phyloP scores from a whole-genome alignment of 2,888 invertebrate species.

The Liodrosophila aerea region DNA sequence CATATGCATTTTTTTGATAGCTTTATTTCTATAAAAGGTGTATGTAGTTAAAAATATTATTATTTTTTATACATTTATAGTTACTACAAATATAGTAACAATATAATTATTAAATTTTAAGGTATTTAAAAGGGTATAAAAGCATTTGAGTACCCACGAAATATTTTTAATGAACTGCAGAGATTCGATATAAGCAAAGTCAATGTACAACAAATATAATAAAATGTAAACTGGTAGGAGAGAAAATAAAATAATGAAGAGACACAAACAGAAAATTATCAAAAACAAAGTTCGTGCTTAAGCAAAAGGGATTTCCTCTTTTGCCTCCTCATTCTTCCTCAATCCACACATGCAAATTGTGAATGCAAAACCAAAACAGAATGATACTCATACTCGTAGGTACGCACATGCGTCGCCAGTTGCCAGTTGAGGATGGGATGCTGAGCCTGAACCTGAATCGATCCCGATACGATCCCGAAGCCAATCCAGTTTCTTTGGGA shows the following conservation, averaged over 20 bases:
- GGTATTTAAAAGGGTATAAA: not conserved
- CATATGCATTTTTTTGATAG: too few relatives aligned
- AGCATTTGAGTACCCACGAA: slow-evolving; percentile 25
- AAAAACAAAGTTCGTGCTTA: slow-evolving; percentile 55
- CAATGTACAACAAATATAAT: slow-evolving; percentile 47
- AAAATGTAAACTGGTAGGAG: slow-evolving; percentile 33
- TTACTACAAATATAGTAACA: too few relatives aligned
- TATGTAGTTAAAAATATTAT: too few relatives aligned
- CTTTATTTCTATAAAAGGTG: too few relatives aligned
- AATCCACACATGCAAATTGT: slow-evolving; percentile 52
- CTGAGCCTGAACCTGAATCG: not conserved
- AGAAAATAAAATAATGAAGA: slow-evolving; percentile 62
- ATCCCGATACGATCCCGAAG: slow-evolving; percentile 19
- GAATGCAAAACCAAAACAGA: slow-evolving; percentile 20
- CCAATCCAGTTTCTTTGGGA: slow-evolving; percentile 63
- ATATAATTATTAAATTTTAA: too few relatives aligned
- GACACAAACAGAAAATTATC: slow-evolving; percentile 49
- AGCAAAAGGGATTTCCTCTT: slow-evolving; percentile 24
- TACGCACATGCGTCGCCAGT: slow-evolving; percentile 49
- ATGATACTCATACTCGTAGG: slow-evolving; percentile 13
- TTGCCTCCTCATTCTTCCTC: not conserved
- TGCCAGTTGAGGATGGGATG: slow-evolving; percentile 9
- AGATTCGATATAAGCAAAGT: slow-evolving; percentile 64
- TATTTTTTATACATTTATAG: too few relatives aligned
- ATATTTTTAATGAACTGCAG: slow-evolving; percentile 81